Evolutionary conservation across 2,113 vertebrate species (phyloP).

Genomic region (Sceloporus undulatus): DNA sequence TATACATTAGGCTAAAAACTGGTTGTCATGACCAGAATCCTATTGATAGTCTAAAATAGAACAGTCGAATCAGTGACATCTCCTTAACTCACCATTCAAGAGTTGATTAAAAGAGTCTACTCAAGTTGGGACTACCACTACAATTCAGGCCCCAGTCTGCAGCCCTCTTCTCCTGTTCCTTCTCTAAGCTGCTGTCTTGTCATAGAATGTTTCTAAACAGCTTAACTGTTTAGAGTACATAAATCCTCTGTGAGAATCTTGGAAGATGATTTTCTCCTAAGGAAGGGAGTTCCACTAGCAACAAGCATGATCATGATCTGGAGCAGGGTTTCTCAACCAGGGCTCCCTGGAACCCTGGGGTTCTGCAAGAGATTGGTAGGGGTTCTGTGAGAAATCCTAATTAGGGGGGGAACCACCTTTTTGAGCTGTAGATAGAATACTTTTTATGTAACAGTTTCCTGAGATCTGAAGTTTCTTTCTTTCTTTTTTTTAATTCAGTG

Average conservation of each 20-base stretch:
- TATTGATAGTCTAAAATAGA: neutral
- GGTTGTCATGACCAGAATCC: no score
- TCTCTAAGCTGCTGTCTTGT: neutral
- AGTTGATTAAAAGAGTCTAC: no score
- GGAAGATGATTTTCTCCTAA: neutral
- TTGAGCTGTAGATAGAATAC: no score
- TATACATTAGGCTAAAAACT: neutral
- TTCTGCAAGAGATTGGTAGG: no score
- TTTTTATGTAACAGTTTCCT: no score
- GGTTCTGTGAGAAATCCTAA: no score
- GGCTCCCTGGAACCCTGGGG: no score
- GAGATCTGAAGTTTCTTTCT: no score
- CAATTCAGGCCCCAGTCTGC: neutral
- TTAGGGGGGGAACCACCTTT: no score
- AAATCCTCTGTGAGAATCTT: neutral
- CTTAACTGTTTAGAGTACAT: neutral
- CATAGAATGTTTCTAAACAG: neutral
- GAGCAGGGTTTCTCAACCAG: no score
- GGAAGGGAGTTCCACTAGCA: neutral
- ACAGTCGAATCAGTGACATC: neutral
- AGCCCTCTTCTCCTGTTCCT: neutral
- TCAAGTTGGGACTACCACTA: neutral
- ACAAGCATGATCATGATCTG: no score
- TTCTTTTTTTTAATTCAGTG: no score
- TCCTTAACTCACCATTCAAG: neutral